A percentile compares a stretch with the other conserved stretches of the same genome.
Evolutionary conservation across 2,888 invertebrate species (phyloP).

Genomic region (Carcina quercana): DNA sequence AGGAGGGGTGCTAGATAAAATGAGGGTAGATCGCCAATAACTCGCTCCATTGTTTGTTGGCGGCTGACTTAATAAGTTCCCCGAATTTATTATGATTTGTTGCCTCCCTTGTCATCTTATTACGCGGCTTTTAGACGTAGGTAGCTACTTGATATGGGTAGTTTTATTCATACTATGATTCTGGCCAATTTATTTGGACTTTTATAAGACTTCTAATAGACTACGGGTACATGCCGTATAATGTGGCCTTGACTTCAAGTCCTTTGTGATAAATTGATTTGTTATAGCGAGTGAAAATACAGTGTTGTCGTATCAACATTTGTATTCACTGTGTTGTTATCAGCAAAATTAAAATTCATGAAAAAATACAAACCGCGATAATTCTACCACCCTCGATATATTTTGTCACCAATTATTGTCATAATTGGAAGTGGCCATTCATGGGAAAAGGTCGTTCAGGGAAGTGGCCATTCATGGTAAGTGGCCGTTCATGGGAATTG

Average conservation of each 20-base stretch:
- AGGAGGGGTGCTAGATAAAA: conserved; percentile 49
- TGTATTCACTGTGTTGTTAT: too few relatives aligned
- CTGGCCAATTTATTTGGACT: conserved; percentile 36
- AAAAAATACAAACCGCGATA: too few relatives aligned
- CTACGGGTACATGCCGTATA: conserved; percentile 1
- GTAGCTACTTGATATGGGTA: conserved; percentile 34
- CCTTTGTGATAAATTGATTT: too few relatives aligned
- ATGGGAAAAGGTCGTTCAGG: too few relatives aligned
- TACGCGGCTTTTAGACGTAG: conserved; percentile 53
- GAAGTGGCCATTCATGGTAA: too few relatives aligned
- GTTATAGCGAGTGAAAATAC: too few relatives aligned
- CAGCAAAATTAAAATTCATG: too few relatives aligned
- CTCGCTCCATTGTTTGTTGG: conserved; percentile 69
- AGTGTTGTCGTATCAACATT: too few relatives aligned
- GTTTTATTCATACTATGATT: conserved; percentile 27
- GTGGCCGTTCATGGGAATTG: too few relatives aligned
- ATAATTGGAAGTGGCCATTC: too few relatives aligned
- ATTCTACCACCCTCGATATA: too few relatives aligned
- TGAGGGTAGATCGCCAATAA: conserved; percentile 69
- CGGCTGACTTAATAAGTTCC: conserved; percentile 70
- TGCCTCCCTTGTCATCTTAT: conserved; percentile 61
- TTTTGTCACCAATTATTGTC: too few relatives aligned
- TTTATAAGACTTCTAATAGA: conserved; percentile 26
- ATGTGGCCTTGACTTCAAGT: conserved; percentile 10
- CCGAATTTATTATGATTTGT: conserved; percentile 71